Base-by-base conservation (phyloP, 2,888 invertebrate species). In the Platycheirus rosarum region DNA sequence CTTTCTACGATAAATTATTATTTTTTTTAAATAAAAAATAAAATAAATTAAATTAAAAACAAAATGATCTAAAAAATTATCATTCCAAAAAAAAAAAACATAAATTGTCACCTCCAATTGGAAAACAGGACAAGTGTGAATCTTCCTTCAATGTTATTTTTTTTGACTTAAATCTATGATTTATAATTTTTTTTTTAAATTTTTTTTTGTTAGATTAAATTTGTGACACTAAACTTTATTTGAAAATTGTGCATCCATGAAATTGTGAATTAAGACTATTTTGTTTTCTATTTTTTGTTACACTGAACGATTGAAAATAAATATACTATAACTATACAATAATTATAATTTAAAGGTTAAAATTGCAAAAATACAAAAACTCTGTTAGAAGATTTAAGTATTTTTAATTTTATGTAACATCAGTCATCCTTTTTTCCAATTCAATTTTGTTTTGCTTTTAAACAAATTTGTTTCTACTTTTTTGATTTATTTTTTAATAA, bases 101-200 rank as follows among this genome's bases (percentile, higher is more conserved):
- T n/a, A n/a, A n/a, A n/a, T n/a, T n/a, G 69, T 48, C 55, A 70
- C 55, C 60, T 55, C 26, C 32, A 20, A 68, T 73, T 73, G 78
- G 85, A 84, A 85, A 84, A 85, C 84, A 82, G 85, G 85, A 85
- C 85, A 84, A 85, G 84, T 85, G 84, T 79, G 51, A 51, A 62
- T 62, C 7, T n/a, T 32, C 46, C 53, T 51, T 1, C 23, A 57
- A 40, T 23, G 14, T 23, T 14, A 55, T 40, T 40, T 35, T 60
- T n/a, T 51, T 26, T 74, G 53, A 11, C 16, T 51, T 35, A 32
- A 53, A 60, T 42, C 35, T 60, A 48, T 70, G 29, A 48, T 2
- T 42, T 49, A 42, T 40, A 32, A 7, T 44, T 18, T n/a, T 37
- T 51, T 14, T 6, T 26, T 69, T 40, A 6, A 20, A n/a, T 48